Conservation (phyloP, 1,140 invertebrate genomes). For the Drosophila biarmipes region DNA sequence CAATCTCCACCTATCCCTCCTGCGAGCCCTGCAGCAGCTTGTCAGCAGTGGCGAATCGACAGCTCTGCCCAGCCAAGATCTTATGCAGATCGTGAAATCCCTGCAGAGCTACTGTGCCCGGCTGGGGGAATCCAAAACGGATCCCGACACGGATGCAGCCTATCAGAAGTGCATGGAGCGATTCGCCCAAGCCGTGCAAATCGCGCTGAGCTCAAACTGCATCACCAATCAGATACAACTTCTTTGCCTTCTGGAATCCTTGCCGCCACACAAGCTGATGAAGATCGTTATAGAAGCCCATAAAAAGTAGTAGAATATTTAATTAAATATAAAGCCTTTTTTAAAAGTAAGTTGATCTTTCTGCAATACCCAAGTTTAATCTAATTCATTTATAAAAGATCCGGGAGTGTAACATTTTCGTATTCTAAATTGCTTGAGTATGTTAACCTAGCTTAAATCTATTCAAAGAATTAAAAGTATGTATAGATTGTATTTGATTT, state of each 20-base stretch:
- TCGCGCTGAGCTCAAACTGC: slow-evolving; percentile 89
- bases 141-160: slow-evolving; percentile 56
- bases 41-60: slow-evolving; percentile 84
- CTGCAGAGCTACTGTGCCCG: slow-evolving; percentile 85
- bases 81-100: slow-evolving; percentile 85
- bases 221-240: slow-evolving; percentile 89
- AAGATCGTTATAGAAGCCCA: slow-evolving; percentile 86
- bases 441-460: not conserved
- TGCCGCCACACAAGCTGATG: slow-evolving; percentile 87
- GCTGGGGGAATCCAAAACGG: slow-evolving; percentile 58
- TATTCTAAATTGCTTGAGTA: not conserved
- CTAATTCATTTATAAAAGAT: too few species aligned
- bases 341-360: not conserved
- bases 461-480: not conserved
- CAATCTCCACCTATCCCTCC: slow-evolving; percentile 87
- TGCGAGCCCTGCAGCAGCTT: slow-evolving; percentile 87
- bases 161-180: slow-evolving; percentile 88
- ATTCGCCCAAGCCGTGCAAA: slow-evolving; percentile 91
- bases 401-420: too few species aligned
- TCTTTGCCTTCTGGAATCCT: slow-evolving; percentile 85
- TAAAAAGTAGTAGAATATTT: slow-evolving; percentile 40
- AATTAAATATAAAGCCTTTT: slow-evolving; percentile 23
- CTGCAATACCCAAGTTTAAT: not conserved
- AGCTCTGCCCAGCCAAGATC: slow-evolving; percentile 86
- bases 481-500: not conserved